phyloP scores from a whole-genome alignment of 1,140 invertebrate genomes.

The Macrobrachium rosenbergii region DNA sequence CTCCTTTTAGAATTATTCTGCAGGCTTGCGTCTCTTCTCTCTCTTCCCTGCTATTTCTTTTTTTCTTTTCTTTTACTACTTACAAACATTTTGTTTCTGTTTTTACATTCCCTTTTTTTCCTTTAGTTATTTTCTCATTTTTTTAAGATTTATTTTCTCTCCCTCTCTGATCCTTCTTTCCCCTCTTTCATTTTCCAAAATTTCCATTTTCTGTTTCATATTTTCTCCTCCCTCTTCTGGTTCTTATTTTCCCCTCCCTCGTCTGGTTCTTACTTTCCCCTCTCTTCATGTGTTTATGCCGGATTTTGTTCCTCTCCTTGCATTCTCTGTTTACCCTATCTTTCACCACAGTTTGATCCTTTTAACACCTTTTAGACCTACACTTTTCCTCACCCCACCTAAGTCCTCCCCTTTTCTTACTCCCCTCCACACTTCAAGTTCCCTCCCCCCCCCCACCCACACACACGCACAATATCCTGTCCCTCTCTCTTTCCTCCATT shows the following conservation, averaged over 20 bases:
- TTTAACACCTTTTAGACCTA: conserved; percentile 14
- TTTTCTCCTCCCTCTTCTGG: neutral
- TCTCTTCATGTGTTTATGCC: conserved; percentile 33
- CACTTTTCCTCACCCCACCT: conserved; percentile 33
- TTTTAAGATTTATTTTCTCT: neutral
- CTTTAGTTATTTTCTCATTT: neutral
- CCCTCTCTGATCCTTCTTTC: neutral
- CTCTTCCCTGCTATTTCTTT: neutral
- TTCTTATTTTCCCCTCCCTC: neutral
- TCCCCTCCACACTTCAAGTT: conserved; percentile 1
- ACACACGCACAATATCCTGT: conserved; percentile 1
- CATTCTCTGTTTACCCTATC: conserved; percentile 53
- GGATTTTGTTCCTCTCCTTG: conserved; percentile 26
- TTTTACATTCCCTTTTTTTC: neutral
- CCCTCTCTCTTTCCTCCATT: conserved; percentile 19
- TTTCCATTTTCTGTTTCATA: neutral
- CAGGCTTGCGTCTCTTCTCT: neutral
- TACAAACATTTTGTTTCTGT: neutral
- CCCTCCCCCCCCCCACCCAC: neutral
- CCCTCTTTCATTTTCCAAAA: conserved; percentile 25
- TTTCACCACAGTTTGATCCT: conserved; percentile 28
- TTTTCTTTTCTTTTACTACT: neutral
- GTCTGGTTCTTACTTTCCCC: conserved; percentile 25
- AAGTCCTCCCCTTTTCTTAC: neutral
- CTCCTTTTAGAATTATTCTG: too few relatives aligned